These are phyloP conservation scores for Diplosoma virens DNA, from an alignment of 23 tunicate species.

Conservation along the genomic window DNA sequence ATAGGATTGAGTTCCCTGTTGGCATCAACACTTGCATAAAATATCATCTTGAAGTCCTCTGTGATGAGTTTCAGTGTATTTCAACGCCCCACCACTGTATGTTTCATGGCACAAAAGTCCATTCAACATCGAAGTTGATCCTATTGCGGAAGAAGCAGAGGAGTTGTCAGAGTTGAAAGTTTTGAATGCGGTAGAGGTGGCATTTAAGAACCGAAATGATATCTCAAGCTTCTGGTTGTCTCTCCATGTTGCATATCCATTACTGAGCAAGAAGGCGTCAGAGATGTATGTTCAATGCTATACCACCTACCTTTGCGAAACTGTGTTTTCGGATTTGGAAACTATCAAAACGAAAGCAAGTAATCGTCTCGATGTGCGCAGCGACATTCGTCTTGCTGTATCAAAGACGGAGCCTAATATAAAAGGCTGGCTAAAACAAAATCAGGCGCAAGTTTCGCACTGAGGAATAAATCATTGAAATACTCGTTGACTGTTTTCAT, in stretches of 20 bases:
- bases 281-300: constrained; percentile 10
- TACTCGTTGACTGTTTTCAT: too few relatives aligned
- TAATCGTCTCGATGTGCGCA: constrained; percentile 24
- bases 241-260: constrained; percentile 30
- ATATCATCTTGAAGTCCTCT: constrained; percentile 29
- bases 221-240: constrained; percentile 34
- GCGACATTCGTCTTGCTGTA: constrained; percentile 16
- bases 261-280: constrained; percentile 35
- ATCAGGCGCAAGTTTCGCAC: constrained; percentile 29
- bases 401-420: constrained; percentile 27
- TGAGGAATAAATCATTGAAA: too few relatives aligned
- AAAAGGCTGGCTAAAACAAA: constrained; percentile 2
- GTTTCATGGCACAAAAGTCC: constrained; percentile 31
- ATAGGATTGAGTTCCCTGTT: constrained; percentile 6
- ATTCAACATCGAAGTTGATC: constrained; percentile 33
- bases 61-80: constrained; percentile 40
- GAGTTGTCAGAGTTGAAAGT: constrained; percentile 43
- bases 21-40: constrained; percentile 30
- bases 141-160: constrained; percentile 50
- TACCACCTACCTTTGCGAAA: constrained; percentile 30
- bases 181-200: constrained; percentile 36
- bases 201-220: constrained; percentile 22
- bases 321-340: constrained; percentile 23
- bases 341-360: constrained; percentile 21
- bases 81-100: constrained; percentile 18